Conservation (phyloP, 2,113 vertebrate genomes). For the Hippoglossus stenolepis region DNA sequence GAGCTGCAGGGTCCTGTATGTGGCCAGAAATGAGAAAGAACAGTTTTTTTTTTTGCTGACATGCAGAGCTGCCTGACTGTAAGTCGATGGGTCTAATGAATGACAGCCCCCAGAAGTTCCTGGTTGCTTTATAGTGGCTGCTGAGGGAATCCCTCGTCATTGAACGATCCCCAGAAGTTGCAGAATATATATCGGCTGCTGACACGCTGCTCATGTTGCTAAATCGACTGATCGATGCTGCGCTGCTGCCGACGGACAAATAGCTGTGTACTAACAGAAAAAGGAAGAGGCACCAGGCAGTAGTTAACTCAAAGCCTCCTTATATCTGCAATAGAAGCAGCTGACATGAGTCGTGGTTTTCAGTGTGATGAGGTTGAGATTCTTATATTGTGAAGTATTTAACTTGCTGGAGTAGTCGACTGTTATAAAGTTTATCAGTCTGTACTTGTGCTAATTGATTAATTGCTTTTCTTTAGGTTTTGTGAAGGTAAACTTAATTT, state of each 20-base stretch:
- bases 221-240: conserved; percentile 57
- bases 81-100: conserved; percentile 63
- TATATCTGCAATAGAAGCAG: conserved; percentile 22
- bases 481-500: too few relatives aligned
- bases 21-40: conserved; percentile 44
- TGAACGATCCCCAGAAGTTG: conserved; percentile 42
- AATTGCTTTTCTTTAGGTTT: too few relatives aligned
- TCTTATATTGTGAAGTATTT: not conserved
- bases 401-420: not conserved
- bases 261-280: not conserved
- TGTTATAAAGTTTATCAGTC: too few relatives aligned
- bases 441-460: too few relatives aligned
- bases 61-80: conserved; percentile 22
- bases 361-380: not conserved
- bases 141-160: conserved; percentile 50
- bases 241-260: conserved; percentile 18
- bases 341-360: not conserved
- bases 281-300: conserved; percentile 20
- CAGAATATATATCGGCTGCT: conserved; percentile 42
- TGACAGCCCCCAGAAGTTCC: conserved; percentile 37
- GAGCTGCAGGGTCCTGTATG: conserved; percentile 23
- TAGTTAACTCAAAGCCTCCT: conserved; percentile 17
- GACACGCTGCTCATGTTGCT: conserved; percentile 41
- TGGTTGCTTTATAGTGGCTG: conserved; percentile 31
- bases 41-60: conserved; percentile 47